Base-by-base conservation (phyloP, 2,797 vertebrate genomes). In the Falco concolor region DNA sequence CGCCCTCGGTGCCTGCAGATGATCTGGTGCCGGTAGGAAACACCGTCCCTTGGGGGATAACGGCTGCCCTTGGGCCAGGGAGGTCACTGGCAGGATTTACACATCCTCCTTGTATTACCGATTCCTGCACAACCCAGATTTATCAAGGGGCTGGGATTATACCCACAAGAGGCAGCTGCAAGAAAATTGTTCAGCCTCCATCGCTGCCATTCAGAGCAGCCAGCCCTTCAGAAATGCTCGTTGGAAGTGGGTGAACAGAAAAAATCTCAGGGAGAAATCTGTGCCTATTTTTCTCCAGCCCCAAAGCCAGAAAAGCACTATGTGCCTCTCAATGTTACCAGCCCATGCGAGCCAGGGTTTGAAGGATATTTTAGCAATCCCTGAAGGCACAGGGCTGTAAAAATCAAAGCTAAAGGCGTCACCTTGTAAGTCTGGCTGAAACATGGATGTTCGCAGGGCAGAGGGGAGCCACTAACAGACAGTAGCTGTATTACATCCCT, bases 1-100 rank as follows among this genome's bases (percentile, higher is more conserved):
- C 65, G 44, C 10, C 4, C 44, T 28, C 54, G 19, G 6, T 40
- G 49, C 28, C 59, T 64, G 38, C 16, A 40, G 50, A 50, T 9
- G 3, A 23, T 20, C 28, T 50, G 54, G 60, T 57, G 16, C 27
- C 1, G 1, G 32, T 54, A 27, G 42, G 45, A 88, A 74, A 61
- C n/a, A 56, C 0, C 0, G 12, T 57, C 49, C 54, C 52, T 54
- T 2, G 3, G 70, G 44, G 28, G 5, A 54, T 1, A 74, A 23
- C 1, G 0, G 32, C 61, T 64, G 50, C n/a, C 70, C 40, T 73
- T 63, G 50, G 56, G 28, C 65, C 54, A 69, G 21, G 30, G 27
- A 56, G 10, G 18, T 60, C 67, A 56, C 50, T 27, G 36, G 56
- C 36, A 74, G 45, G 40, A 40, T 80, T 81, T 60, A 74, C 28